These are phyloP conservation scores for Neocrepidodera transversa DNA, from an alignment of 2,888 invertebrate genomes.

Conservation along the genomic window DNA sequence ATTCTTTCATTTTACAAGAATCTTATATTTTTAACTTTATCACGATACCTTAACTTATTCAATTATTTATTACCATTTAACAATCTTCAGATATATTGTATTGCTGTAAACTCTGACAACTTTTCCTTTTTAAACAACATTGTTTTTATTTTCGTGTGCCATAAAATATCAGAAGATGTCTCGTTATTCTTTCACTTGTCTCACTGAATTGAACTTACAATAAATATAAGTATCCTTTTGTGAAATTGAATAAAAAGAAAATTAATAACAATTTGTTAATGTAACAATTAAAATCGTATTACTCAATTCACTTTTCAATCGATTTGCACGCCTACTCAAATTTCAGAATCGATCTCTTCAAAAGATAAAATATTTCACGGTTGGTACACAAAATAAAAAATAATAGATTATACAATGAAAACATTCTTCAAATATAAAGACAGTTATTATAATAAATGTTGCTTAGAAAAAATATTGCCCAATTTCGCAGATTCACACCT, in stretches of 20 bases:
- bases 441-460: slow-evolving; percentile 9
- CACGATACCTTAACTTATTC: no score
- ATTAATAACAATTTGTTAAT: not conserved
- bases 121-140: slow-evolving; percentile 1
- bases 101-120: not conserved
- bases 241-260: no score
- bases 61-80: no score
- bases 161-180: not conserved
- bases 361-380: slow-evolving; percentile 5
- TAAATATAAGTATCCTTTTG: no score
- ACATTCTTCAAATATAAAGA: slow-evolving; percentile 8
- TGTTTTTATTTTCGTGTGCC: slow-evolving; percentile 5
- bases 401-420: slow-evolving; percentile 16
- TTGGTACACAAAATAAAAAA: slow-evolving; percentile 13
- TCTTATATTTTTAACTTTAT: no score
- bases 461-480: slow-evolving; percentile 11
- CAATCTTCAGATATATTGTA: not conserved
- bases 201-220: not conserved
- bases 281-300: not conserved
- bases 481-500: slow-evolving; percentile 18
- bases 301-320: not conserved
- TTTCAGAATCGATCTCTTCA: not conserved
- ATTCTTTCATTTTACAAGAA: no score
- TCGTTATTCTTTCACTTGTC: slow-evolving; percentile 5
- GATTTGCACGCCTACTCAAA: not conserved